phyloP scores from a whole-genome alignment of 2,797 vertebrate species.

The Anisognathus igniventris region DNA sequence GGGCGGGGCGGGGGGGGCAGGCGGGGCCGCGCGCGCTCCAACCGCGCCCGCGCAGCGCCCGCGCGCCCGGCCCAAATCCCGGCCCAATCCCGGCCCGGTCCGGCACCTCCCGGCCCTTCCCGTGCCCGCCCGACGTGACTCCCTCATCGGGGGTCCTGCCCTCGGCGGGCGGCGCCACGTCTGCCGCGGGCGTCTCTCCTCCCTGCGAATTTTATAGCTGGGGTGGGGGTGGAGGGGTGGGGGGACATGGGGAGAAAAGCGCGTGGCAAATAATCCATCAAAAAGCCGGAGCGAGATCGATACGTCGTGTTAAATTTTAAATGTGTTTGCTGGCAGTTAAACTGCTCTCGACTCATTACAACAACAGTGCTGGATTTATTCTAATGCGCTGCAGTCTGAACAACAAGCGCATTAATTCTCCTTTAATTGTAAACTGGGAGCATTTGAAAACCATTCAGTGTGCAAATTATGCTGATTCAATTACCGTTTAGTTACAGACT shows the following conservation, averaged over 20 bases:
- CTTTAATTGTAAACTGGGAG: slow-evolving; percentile 84
- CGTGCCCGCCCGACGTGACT: neutral
- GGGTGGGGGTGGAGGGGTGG: neutral
- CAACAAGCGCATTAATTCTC: slow-evolving; percentile 80
- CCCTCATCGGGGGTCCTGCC: neutral
- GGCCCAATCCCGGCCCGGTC: neutral
- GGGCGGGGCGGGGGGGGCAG: too few relatives aligned
- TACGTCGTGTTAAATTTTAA: slow-evolving; percentile 74
- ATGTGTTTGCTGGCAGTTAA: slow-evolving; percentile 77
- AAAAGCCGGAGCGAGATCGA: slow-evolving; percentile 71
- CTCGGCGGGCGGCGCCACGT: neutral
- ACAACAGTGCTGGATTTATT: slow-evolving; percentile 78
- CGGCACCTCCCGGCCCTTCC: neutral
- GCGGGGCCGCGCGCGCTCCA: too few relatives aligned
- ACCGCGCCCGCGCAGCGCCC: neutral
- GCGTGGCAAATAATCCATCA: slow-evolving; percentile 63
- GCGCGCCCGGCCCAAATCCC: neutral
- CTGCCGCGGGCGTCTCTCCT: neutral
- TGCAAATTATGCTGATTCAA: slow-evolving; percentile 85
- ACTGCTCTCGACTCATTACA: slow-evolving; percentile 74
- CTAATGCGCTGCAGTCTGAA: slow-evolving; percentile 73
- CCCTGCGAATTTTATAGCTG: neutral
- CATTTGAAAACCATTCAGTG: slow-evolving; percentile 82
- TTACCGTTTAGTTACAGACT: slow-evolving; percentile 84
- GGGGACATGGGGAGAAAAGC: neutral